phyloP scores from a whole-genome alignment of 2,797 vertebrate genomes.

The Spinibarbus caldwelli region DNA sequence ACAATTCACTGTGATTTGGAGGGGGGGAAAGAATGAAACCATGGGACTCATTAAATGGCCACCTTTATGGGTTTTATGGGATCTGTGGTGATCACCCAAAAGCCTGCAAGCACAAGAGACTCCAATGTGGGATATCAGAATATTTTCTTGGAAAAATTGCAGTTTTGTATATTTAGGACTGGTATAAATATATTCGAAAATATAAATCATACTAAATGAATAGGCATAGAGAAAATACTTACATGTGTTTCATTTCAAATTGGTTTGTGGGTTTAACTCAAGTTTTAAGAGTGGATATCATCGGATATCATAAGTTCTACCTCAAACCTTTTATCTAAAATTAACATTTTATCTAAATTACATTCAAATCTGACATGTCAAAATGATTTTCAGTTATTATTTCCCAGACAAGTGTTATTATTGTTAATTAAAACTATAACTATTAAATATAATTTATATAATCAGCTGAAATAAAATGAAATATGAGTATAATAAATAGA shows the following conservation, averaged over 20 bases:
- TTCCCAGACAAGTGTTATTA: background rate
- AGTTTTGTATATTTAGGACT: background rate
- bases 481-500: background rate
- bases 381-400: background rate
- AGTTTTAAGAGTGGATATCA: background rate
- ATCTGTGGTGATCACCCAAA: constrained; percentile 15
- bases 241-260: background rate
- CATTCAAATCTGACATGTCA: background rate
- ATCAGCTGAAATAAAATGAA: background rate
- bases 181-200: background rate
- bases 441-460: background rate
- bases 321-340: background rate
- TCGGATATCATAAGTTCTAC: background rate
- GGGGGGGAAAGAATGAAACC: background rate
- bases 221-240: background rate
- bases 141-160: background rate
- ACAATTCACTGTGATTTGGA: constrained; percentile 48
- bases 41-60: constrained; percentile 24
- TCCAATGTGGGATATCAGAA: no score
- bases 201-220: background rate
- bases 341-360: constrained; percentile 8
- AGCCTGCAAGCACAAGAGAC: constrained; percentile 12
- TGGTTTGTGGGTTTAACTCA: constrained; percentile 27
- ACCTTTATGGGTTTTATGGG: constrained; percentile 5
- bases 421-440: background rate